A percentile compares a stretch with the other conserved stretches of the same genome.
Evolutionary conservation across 2,113 vertebrate species (phyloP).

Genomic region (Ceyx margarethae): DNA sequence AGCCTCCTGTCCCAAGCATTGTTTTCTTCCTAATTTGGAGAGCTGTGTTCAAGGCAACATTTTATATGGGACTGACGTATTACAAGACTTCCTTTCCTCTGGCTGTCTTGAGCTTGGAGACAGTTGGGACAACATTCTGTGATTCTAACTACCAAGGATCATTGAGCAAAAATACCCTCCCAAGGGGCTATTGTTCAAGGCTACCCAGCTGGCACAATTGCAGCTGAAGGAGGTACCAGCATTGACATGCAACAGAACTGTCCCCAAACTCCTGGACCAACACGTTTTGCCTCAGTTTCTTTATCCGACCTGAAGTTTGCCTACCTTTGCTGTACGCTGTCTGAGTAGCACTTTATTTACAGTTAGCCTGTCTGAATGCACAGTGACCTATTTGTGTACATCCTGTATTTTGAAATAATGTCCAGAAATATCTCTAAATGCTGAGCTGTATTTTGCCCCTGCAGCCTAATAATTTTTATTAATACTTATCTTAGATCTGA

Average conservation of each 20-base stretch:
- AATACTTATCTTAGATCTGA: conserved; percentile 51
- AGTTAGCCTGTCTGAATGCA: conserved; percentile 13
- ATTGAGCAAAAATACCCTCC: background rate
- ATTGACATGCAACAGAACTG: background rate
- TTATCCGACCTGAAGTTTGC: background rate
- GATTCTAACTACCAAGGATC: background rate
- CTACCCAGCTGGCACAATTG: background rate
- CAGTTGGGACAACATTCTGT: background rate
- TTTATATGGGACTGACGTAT: background rate
- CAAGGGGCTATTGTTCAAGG: background rate
- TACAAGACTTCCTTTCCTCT: background rate
- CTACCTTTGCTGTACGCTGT: background rate
- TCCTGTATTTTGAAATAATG: conserved; percentile 6
- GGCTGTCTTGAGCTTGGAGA: background rate
- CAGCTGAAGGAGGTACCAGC: background rate
- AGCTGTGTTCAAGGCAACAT: background rate
- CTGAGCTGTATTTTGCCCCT: conserved; percentile 37
- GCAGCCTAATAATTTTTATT: conserved; percentile 49
- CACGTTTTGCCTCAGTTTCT: conserved; percentile 21
- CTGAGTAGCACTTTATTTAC: background rate
- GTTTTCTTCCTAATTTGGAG: background rate
- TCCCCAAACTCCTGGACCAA: background rate
- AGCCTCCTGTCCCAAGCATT: background rate
- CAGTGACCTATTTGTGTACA: conserved; percentile 41
- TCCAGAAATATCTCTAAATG: conserved; percentile 36